Evolutionary conservation across 2,113 vertebrate species (phyloP).

Genomic region (Anser cygnoides): DNA sequence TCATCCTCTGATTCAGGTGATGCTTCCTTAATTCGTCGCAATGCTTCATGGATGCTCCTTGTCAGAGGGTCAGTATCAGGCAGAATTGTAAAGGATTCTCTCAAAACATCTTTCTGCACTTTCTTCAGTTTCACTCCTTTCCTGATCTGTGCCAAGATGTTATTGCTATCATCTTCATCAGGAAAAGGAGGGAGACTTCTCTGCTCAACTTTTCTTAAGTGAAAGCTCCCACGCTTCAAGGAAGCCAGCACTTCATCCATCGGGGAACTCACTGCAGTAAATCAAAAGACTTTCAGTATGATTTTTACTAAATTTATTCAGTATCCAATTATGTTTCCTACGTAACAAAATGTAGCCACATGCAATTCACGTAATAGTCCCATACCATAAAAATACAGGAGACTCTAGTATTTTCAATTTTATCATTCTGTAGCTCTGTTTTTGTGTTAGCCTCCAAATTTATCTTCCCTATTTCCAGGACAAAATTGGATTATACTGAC

Average conservation of each 20-base stretch:
- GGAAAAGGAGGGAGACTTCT: conserved; percentile 91
- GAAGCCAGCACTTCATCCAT: conserved; percentile 99
- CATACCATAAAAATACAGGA: rapidly evolving
- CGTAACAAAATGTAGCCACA: not conserved
- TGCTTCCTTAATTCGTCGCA: conserved; percentile 96
- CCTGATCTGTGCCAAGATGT: conserved; percentile 97
- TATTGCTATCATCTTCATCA: conserved; percentile 92
- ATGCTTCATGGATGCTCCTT: conserved; percentile 96
- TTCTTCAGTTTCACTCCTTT: conserved; percentile 96
- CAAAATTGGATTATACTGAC: not conserved
- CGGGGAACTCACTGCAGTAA: conserved; percentile 89
- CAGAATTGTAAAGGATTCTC: conserved; percentile 82
- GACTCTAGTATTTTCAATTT: not conserved
- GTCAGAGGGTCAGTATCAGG: conserved; percentile 91
- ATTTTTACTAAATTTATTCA: not conserved
- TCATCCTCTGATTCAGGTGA: conserved; percentile 97
- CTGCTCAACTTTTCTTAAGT: conserved; percentile 95
- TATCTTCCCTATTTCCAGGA: not conserved
- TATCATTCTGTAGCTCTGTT: not conserved
- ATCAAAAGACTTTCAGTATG: conserved; percentile 45
- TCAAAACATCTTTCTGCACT: conserved; percentile 88
- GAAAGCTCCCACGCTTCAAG: conserved; percentile 95
- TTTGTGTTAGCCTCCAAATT: not conserved
- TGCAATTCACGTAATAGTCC: not conserved
- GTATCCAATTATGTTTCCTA: not conserved